Percentiles rank a stretch among this genome's conserved stretches.
Evolutionary conservation across 2,797 vertebrate genomes (phyloP).

Genomic region (Leptodactylus fallax): DNA sequence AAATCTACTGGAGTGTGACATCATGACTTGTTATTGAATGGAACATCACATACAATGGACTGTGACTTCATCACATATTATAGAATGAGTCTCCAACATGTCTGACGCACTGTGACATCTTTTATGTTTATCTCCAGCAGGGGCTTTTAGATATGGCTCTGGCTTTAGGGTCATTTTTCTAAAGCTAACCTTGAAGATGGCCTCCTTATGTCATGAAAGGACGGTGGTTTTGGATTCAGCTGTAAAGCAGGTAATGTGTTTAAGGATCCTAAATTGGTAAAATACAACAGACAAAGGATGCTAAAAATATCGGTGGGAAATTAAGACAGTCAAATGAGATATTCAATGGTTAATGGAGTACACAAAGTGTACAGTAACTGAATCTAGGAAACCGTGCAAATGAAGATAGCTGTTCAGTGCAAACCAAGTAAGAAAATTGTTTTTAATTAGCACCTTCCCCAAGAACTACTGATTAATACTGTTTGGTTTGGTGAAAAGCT

Average conservation of each 20-base stretch:
- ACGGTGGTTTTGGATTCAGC: too few relatives aligned
- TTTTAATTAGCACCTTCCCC: constrained; percentile 90
- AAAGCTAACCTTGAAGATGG: too few relatives aligned
- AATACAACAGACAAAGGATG: constrained; percentile 79
- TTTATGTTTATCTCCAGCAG: too few relatives aligned
- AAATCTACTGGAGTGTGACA: too few relatives aligned
- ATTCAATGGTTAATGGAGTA: constrained; percentile 81
- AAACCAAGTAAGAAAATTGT: constrained; percentile 89
- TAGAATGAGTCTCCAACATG: too few relatives aligned
- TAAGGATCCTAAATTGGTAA: constrained; percentile 62
- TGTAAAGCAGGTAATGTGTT: too few relatives aligned
- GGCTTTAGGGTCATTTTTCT: too few relatives aligned
- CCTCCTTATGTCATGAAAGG: too few relatives aligned
- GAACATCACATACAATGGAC: too few relatives aligned
- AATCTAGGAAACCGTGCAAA: constrained; percentile 79
- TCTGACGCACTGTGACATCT: too few relatives aligned
- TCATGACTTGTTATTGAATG: not conserved
- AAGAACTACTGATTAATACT: constrained; percentile 91
- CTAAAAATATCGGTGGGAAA: constrained; percentile 77
- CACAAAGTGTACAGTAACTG: constrained; percentile 80
- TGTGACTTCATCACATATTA: too few relatives aligned
- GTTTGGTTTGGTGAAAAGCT: constrained; percentile 88
- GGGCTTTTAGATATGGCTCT: too few relatives aligned
- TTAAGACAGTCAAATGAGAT: constrained; percentile 80
- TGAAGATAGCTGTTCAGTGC: constrained; percentile 85